Base-by-base conservation (phyloP, 2,797 vertebrate species). In the Oceanodroma leucorhoa region DNA sequence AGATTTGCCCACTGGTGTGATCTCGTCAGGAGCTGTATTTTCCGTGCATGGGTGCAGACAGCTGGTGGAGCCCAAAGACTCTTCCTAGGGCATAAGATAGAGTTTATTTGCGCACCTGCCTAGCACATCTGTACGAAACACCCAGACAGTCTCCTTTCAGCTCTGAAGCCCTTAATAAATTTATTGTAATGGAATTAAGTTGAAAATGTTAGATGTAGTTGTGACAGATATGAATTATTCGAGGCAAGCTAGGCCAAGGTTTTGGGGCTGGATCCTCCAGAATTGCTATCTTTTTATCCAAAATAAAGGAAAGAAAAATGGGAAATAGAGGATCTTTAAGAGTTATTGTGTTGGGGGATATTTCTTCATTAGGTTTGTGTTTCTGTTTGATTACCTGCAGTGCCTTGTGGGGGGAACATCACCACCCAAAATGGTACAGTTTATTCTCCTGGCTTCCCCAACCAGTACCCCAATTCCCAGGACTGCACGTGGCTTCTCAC, bases 381-480 rank as follows among this genome's bases (percentile, higher is more conserved):
- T 58, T 96, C 58, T 93, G 34, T 96, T 70, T 93, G 61, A 26
- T 97, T 54, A 13, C 51, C 50, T 93, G 71, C 97, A 99, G 99
- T 99, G 90, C 99, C 99, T 36, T 99, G 99, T 18, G 99, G 99
- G 80, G 98, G 99, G 54, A 99, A 99, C 87, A 97, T 99, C 97
- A 99, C 99, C 23, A 98, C 98, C 84, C 99, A 98, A 62, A 99
- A 99, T 12, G 99, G 99, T 48, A 99, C 99, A 1, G 98, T 99
- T 94, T 99, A 99, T 97, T 99, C 99, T 22, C 99, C 99, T 1
- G 99, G 99, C 34, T 99, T 99, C 96, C 99, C 99, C 79, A 99
- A 98, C 83, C 99, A 99, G 53, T 99, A 99, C 97, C 99, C 99
- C 10, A 99, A 97, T 95, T 99, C 99, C 48, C 98, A 99, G 89